Percentiles rank a stretch among this genome's conserved stretches.
Evolutionary conservation across 1,140 invertebrate genomes (phyloP).

Genomic region (Cydia amplana): DNA sequence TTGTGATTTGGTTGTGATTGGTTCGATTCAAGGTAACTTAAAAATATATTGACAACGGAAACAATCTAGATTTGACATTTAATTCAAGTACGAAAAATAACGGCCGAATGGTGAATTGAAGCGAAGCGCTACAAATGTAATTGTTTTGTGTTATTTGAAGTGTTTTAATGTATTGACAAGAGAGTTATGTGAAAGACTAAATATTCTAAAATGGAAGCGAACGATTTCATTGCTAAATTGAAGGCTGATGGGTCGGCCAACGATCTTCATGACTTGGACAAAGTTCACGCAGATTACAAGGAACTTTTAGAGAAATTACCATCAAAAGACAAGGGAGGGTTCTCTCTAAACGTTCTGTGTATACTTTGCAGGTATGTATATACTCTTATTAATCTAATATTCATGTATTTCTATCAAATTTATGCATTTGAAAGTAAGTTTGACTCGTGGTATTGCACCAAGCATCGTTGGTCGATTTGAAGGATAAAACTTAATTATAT

Average conservation of each 20-base stretch:
- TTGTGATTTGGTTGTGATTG: neutral
- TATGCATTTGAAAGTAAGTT: neutral
- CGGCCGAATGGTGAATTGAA: neutral
- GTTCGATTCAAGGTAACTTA: neutral
- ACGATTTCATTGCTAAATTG: slow-evolving; percentile 55
- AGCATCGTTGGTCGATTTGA: neutral
- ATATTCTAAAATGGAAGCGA: slow-evolving; percentile 51
- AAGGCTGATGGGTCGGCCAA: slow-evolving; percentile 54
- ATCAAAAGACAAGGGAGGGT: slow-evolving; percentile 53
- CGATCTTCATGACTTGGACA: slow-evolving; percentile 52
- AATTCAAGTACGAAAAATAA: neutral
- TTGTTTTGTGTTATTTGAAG: neutral
- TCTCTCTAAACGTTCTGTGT: slow-evolving; percentile 63
- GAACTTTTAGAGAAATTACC: slow-evolving; percentile 47
- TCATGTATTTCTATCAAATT: neutral
- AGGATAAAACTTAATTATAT: neutral
- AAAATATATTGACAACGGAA: neutral
- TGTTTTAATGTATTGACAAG: neutral
- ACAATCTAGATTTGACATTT: neutral
- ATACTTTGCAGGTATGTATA: slow-evolving; percentile 64
- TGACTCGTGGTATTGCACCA: neutral
- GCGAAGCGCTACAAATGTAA: neutral
- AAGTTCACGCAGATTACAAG: slow-evolving; percentile 48
- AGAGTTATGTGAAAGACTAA: neutral
- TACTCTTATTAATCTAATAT: neutral